Base-by-base conservation (phyloP, 2,113 vertebrate species). In the Cynopterus brachyotis region DNA sequence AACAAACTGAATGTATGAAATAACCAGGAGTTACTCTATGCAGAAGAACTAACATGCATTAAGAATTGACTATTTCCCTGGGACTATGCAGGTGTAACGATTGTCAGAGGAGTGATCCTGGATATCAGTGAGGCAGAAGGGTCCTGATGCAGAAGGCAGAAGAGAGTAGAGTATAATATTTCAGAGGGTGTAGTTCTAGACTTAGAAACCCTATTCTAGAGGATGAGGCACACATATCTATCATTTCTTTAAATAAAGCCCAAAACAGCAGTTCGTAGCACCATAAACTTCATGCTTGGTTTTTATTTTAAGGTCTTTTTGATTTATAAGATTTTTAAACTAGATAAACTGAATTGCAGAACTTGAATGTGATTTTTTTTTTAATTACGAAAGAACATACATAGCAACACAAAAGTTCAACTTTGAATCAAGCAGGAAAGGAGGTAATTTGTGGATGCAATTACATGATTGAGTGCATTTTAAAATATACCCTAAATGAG, bases 401-500 rank as follows among this genome's bases (percentile, higher is more conserved):
- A 75, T 7, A 69, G 95, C 62, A 96, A 42, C 26, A 35, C 37
- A 69, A 69, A 97, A 67, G 20, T 78, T 93, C 53, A 79, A 16
- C 62, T 91, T 57, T 12, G 55, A 93, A 53, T 93, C 85, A 93
- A 57, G 28, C 64, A 60, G 69, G 79, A 95, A 79, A 92, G 84
- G 50, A 70, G 0, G 2, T 73, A 84, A 85, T 60, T 53, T 59
- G n/a, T 59, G 32, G 42, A 91, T 75, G n/a, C 59, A 80, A 67
- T 95, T 76, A 88, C 28, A 66, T 72, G 72, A 67, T 26, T 79
- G 35, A 76, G 7, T 9, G n/a, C 76, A 67, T 87, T 92, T 88
- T 53, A 79, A 95, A 97, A 92, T 53, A 87, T 9, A 75, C 42
- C 35, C 12, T 72, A 88, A 75, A 78, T 53, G 50, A 95, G 50